Evolutionary conservation across 2,888 invertebrate genomes (phyloP).

Genomic region (Poecilus cupreus): DNA sequence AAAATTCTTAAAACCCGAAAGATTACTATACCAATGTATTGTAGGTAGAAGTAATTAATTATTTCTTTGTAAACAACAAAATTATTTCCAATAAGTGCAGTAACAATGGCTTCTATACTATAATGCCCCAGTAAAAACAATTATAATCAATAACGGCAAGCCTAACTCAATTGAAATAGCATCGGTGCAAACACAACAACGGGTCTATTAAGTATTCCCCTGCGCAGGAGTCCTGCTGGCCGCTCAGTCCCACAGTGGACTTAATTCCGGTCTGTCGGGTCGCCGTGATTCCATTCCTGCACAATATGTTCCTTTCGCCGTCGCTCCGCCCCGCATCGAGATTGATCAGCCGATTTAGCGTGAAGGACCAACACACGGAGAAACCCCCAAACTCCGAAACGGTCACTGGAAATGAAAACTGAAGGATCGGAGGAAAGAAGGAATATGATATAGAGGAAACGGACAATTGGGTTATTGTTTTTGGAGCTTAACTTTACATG

Average conservation of each 20-base stretch:
- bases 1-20: no score
- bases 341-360: conserved; percentile 14
- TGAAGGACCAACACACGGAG: background rate
- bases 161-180: background rate
- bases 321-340: background rate
- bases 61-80: no score
- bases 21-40: no score
- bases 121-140: background rate
- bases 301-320: background rate
- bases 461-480: conserved; percentile 36
- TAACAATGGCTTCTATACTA: background rate
- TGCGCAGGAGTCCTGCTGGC: background rate
- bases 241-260: background rate
- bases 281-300: background rate
- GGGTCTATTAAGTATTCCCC: conserved; percentile 9
- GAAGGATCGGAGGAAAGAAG: conserved; percentile 12
- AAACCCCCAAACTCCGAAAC: background rate
- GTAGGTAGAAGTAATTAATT: no score
- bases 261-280: background rate
- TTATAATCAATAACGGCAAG: background rate
- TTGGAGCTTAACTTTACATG: background rate
- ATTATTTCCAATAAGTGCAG: no score
- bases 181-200: background rate
- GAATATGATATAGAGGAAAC: conserved; percentile 3
- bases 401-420: background rate